phyloP scores from a whole-genome alignment of 2,113 vertebrate species.

The Oplegnathus fasciatus region DNA sequence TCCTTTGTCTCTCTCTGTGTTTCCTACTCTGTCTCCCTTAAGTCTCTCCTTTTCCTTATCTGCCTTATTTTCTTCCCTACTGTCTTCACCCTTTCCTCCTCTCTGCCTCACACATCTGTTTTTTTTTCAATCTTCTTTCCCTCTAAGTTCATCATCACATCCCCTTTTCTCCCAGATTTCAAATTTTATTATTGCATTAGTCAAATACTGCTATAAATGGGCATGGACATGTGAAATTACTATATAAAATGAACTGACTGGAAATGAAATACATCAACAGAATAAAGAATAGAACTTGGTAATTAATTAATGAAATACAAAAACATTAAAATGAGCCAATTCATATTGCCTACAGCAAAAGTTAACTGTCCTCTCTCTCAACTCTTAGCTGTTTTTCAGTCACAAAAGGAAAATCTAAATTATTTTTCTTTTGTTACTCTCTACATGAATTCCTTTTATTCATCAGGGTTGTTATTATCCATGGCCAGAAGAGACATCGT shows the following conservation, averaged over 20 bases:
- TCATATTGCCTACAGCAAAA: constrained; percentile 19
- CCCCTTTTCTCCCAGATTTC: not conserved
- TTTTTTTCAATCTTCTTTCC: not conserved
- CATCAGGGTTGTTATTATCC: not conserved
- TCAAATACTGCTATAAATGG: constrained; percentile 6
- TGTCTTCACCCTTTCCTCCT: not conserved
- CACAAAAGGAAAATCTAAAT: not conserved
- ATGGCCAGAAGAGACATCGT: not conserved
- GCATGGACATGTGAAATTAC: not conserved
- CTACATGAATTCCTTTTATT: not conserved
- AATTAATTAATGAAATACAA: constrained; percentile 30
- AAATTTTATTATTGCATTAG: not conserved
- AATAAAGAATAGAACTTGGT: constrained; percentile 7
- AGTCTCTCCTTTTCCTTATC: constrained; percentile 17
- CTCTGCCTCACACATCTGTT: not conserved
- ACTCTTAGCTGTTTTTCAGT: not conserved
- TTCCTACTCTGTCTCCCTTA: constrained; percentile 5
- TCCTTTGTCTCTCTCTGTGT: constrained; percentile 60
- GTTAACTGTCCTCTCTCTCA: constrained; percentile 6
- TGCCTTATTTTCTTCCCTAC: constrained; percentile 1
- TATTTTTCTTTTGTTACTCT: not conserved
- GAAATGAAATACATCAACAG: not conserved
- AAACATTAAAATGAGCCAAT: constrained; percentile 15
- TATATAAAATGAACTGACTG: not conserved
- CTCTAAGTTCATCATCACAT: not conserved